phyloP scores from a whole-genome alignment of 2,888 invertebrate genomes.

The Chloromyia formosa region DNA sequence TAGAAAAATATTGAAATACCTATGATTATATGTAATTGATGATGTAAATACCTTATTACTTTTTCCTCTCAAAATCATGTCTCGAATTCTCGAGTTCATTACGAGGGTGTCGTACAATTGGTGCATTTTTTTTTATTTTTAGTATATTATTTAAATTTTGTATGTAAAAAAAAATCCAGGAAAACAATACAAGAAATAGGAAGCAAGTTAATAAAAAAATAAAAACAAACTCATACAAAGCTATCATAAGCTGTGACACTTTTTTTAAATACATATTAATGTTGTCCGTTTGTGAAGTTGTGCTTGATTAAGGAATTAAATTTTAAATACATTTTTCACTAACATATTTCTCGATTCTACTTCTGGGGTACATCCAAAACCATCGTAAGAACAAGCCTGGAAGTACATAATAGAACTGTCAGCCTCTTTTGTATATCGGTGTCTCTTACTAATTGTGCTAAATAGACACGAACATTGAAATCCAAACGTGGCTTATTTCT shows the following conservation, averaged over 20 bases:
- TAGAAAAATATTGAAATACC: not conserved
- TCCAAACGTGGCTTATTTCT: too few relatives aligned
- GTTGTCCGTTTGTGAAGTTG: too few relatives aligned
- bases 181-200: not conserved
- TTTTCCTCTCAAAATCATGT: not conserved
- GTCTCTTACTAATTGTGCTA: too few relatives aligned
- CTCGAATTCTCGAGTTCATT: not conserved
- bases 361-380: too few relatives aligned
- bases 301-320: too few relatives aligned
- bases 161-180: not conserved
- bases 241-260: conserved; percentile 42
- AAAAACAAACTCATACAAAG: conserved; percentile 41
- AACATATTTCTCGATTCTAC: too few relatives aligned
- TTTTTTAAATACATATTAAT: conserved; percentile 10
- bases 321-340: too few relatives aligned
- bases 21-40: not conserved
- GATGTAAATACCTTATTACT: not conserved
- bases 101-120: conserved; percentile 43
- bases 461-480: too few relatives aligned
- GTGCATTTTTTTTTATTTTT: conserved; percentile 37
- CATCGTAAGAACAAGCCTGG: too few relatives aligned
- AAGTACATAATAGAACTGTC: too few relatives aligned
- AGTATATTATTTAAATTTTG: conserved; percentile 6
- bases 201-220: too few relatives aligned
- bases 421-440: too few relatives aligned